Evolutionary conservation across 1,140 invertebrate genomes (phyloP), one percentile per base, ranked within the genome.

Genomic region (Pseudobourletiella spinata): DNA sequence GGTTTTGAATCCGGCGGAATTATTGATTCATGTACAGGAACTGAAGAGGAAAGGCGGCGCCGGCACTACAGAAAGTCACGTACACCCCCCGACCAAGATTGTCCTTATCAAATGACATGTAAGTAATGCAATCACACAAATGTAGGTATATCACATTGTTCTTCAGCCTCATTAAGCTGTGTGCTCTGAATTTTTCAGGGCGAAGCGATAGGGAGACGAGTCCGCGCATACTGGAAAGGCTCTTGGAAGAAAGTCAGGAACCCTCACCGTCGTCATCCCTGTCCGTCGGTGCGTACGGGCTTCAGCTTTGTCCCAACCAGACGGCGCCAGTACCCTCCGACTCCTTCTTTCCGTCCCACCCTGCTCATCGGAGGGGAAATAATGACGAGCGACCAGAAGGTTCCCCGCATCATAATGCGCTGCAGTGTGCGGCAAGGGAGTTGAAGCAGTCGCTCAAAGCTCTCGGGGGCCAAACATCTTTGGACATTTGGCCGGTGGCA

Each of bases 231-330:
- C 56, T 70, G 25, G 68, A 67, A 43, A 44, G 68, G 26, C 50
- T 70, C 14, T 44, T 70, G 22, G 68, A 70, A 61, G 68, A 70
- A 50, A 67, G 57, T 56, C 65, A 67, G 20, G 66, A 65, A 59
- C 58, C 58, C 2, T 58, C 55, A 20, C 61, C 56, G 22, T 59
- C 61, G 6, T 43, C 61, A 20, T 63, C 61, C 2, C 39, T 51
- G 1, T 39, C 25, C 0, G n/a, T 30, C 16, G 51, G 22, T 25
- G 51, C 15, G 14, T 57, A 16, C n/a, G n/a, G n/a, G 8, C 32
- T 14, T 26, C 4, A 8, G 6, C n/a, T 25, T 15, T 3, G 8
- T 26, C 48, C 14, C 20, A 6, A 29, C 6, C 11, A 20, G 14
- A 30, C 28, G 18, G 16, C 25, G 3, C 28, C 28, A 22, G 8